phyloP scores from a whole-genome alignment of 2,888 invertebrate species.

The Poecilus cupreus region DNA sequence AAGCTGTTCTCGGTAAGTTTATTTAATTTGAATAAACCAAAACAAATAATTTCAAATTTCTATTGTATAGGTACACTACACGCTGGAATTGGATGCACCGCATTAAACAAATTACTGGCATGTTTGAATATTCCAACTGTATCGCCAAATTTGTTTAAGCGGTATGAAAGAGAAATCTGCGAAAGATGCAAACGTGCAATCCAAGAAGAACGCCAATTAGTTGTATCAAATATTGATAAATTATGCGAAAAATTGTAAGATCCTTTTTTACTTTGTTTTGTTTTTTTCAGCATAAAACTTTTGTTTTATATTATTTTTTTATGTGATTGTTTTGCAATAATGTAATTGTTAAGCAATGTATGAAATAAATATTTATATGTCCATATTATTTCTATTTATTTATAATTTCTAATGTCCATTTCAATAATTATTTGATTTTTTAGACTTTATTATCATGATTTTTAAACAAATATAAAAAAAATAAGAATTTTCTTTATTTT shows the following conservation, averaged over 20 bases:
- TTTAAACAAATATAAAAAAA: too few species aligned
- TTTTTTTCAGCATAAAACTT: too few species aligned
- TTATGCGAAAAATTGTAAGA: constrained; percentile 61
- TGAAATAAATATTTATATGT: too few species aligned
- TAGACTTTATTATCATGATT: too few species aligned
- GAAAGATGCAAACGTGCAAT: constrained; percentile 61
- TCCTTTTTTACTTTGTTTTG: neutral
- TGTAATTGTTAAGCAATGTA: too few species aligned
- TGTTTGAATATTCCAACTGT: neutral
- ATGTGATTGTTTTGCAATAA: too few species aligned
- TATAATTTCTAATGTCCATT: too few species aligned
- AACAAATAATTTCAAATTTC: neutral
- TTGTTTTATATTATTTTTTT: too few species aligned
- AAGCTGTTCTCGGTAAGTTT: constrained; percentile 11
- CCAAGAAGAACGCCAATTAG: constrained; percentile 59
- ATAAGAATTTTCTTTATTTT: too few species aligned
- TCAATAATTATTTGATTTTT: too few species aligned
- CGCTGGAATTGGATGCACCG: neutral
- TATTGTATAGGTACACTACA: neutral
- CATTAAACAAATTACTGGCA: neutral
- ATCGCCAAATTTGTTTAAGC: constrained; percentile 7
- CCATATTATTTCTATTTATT: too few species aligned
- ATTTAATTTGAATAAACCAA: neutral
- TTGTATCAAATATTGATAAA: constrained; percentile 60
- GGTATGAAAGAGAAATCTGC: constrained; percentile 61